phyloP scores from a whole-genome alignment of 2,888 invertebrate genomes.

The Lumbricus terrestris region DNA sequence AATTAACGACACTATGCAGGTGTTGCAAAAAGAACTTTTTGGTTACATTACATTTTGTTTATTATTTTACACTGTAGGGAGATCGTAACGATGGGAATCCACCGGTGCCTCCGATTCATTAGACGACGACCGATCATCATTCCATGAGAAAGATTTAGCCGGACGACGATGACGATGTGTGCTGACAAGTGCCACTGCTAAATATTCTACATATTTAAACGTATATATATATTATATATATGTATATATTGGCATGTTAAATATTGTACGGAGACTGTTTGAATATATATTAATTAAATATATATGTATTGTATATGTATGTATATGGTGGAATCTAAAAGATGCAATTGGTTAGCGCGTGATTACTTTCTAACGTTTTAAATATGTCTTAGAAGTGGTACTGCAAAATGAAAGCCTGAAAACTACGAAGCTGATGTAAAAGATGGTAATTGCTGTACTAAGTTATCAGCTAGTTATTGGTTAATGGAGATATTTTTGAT shows the following conservation, averaged over 20 bases:
- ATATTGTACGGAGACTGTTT: background rate
- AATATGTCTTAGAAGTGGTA: background rate
- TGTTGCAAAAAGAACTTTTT: background rate
- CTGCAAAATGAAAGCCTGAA: background rate
- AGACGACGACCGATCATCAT: too few species aligned
- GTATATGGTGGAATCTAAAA: background rate
- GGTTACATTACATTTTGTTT: background rate
- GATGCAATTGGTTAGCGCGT: background rate
- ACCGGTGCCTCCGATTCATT: background rate
- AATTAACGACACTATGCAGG: too few species aligned
- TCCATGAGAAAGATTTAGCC: background rate
- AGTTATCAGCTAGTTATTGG: background rate
- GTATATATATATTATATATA: constrained; percentile 30
- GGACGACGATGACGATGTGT: too few species aligned
- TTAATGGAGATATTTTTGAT: background rate
- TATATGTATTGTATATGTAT: background rate
- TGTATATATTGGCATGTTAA: constrained; percentile 23
- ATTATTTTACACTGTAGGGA: constrained; percentile 9
- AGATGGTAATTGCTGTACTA: background rate
- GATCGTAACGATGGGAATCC: background rate
- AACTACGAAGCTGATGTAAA: background rate
- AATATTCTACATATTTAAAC: constrained; percentile 19
- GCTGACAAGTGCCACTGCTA: constrained; percentile 10
- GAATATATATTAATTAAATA: background rate
- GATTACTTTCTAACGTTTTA: background rate